phyloP scores from a whole-genome alignment of 2,797 vertebrate genomes.

The Steatocranus sp. region DNA sequence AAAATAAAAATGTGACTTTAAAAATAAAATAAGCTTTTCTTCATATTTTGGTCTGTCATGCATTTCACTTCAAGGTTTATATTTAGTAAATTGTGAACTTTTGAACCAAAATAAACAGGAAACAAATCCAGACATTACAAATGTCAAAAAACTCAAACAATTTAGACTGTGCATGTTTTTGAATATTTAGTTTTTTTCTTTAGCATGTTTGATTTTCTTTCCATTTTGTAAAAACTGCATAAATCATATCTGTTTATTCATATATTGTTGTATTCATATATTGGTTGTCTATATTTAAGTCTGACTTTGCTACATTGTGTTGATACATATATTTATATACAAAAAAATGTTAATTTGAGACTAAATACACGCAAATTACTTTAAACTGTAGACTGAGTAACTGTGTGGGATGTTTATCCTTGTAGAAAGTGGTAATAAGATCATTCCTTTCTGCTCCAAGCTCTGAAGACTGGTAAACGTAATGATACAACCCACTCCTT shows the following conservation, averaged over 20 bases:
- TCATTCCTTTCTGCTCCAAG: conserved; percentile 70
- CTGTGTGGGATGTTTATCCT: conserved; percentile 75
- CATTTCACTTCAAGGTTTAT: background rate
- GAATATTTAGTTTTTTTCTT: background rate
- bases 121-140: background rate
- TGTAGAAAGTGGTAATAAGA: conserved; percentile 75
- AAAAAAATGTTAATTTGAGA: conserved; percentile 59
- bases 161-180: rapidly evolving
- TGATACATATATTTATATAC: conserved; percentile 37
- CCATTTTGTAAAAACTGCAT: background rate
- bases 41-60: background rate
- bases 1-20: background rate
- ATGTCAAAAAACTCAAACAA: background rate
- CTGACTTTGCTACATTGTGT: conserved; percentile 25
- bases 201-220: background rate
- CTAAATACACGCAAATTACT: conserved; percentile 68
- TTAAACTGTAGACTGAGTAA: conserved; percentile 62
- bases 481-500: conserved; percentile 66
- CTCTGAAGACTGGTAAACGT: conserved; percentile 66
- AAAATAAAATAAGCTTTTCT: background rate
- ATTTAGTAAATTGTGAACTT: background rate
- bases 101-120: background rate
- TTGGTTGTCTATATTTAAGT: background rate
- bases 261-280: background rate
- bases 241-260: background rate